Evolutionary conservation across 1,140 invertebrate species (phyloP).

Genomic region (Arctopsyche grandis): DNA sequence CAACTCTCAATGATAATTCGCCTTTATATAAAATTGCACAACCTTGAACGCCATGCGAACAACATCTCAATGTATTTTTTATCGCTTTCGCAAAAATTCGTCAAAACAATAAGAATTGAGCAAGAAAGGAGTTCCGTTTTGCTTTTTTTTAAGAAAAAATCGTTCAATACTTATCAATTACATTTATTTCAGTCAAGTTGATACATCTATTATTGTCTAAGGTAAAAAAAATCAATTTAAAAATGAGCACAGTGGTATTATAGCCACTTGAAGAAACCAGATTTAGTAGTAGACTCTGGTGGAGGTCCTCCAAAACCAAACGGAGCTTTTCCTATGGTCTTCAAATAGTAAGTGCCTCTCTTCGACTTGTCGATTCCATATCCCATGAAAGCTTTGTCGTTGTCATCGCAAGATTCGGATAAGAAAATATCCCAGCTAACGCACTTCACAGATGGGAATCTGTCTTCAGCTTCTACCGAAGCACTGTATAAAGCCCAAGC

Average conservation of each 20-base stretch:
- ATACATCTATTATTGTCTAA: too few relatives aligned
- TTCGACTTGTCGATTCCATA: constrained; percentile 63
- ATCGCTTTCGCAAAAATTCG: too few relatives aligned
- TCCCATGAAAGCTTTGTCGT: constrained; percentile 64
- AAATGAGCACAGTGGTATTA: background rate
- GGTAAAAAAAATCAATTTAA: too few relatives aligned
- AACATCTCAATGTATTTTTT: too few relatives aligned
- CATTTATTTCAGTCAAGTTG: too few relatives aligned
- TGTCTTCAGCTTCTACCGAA: constrained; percentile 67
- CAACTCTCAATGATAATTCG: too few relatives aligned
- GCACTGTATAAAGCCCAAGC: constrained; percentile 70
- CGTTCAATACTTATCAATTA: too few relatives aligned
- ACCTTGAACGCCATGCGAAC: too few relatives aligned
- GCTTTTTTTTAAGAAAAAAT: too few relatives aligned
- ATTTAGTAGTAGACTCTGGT: background rate
- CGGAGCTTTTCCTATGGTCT: constrained; percentile 26
- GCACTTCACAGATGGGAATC: constrained; percentile 65
- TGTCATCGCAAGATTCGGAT: constrained; percentile 62
- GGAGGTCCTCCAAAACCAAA: constrained; percentile 12
- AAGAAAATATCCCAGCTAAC: constrained; percentile 63
- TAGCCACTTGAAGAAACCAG: background rate
- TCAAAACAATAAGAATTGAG: too few relatives aligned
- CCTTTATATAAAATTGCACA: too few relatives aligned
- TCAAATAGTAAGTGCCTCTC: constrained; percentile 62
- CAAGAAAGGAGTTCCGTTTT: too few relatives aligned